Conservation (phyloP, 2,113 vertebrate genomes). For the Theropithecus gelada region DNA sequence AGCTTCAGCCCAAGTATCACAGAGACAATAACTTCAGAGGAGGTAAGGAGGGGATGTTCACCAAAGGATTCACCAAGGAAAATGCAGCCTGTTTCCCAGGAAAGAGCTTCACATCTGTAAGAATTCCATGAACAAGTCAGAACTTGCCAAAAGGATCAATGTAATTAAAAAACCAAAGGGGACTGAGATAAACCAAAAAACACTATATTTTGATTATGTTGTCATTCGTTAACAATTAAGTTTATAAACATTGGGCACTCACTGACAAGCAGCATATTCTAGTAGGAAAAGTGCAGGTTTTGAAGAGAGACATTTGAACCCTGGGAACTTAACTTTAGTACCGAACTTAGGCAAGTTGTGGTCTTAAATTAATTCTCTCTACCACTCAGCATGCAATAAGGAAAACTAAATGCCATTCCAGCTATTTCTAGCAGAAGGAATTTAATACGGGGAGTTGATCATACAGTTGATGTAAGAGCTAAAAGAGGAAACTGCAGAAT, state of each 20-base stretch:
- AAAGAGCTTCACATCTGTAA: not conserved
- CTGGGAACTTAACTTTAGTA: not conserved
- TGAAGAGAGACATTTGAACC: not conserved
- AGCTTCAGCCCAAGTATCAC: not conserved
- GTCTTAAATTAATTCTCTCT: not conserved
- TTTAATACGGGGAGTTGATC: not conserved
- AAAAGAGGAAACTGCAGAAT: not conserved
- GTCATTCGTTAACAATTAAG: not conserved
- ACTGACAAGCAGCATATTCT: not conserved
- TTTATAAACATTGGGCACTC: not conserved
- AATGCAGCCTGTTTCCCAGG: not conserved
- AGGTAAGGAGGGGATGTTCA: not conserved
- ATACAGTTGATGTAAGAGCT: not conserved
- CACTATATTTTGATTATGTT: not conserved
- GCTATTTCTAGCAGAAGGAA: not conserved
- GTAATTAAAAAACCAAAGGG: not conserved
- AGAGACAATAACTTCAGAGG: slow-evolving; percentile 5
- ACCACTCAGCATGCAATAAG: not conserved
- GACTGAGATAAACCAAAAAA: not conserved
- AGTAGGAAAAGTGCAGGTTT: not conserved
- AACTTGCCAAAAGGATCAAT: not conserved
- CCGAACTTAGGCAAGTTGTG: not conserved
- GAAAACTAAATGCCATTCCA: not conserved
- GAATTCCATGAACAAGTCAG: not conserved
- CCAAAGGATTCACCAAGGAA: not conserved